Base-by-base conservation (phyloP, 2,797 vertebrate species). In the Tenualosa thibaudeaui region DNA sequence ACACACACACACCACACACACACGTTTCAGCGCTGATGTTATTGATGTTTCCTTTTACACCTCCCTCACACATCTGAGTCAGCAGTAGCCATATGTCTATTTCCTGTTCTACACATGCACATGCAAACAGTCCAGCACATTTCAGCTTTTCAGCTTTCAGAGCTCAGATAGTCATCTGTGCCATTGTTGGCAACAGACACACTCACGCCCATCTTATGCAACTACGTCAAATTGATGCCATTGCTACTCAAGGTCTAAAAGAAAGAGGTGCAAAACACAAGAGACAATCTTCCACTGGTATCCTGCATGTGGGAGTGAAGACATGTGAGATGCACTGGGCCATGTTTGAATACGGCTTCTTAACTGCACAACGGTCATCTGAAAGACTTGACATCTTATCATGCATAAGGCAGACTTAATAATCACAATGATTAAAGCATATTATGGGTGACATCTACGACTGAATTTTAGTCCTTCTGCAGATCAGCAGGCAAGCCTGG, bases 1-100 rank as follows among this genome's bases (percentile, higher is more conserved):
- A 68, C 62, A 81, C 81, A 46, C 81, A 81, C 43, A 81, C 43
- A 46, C n/a, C n/a, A 82, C 6, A 24, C n/a, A 17, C 75, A 40
- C 46, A 40, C 19, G 31, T 22, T 37, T 75, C 68, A 75, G 68
- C 37, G 5, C 68, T 78, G 71, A 78, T 75, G 68, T 58, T 75
- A 51, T 7, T 51, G 50, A 51, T 53, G 51, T 15, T 40, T 43
- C 31, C 43, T 19, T 78, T 46, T 40, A 78, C 37, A 78, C 40
- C 71, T 22, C 40, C 17, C 71, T 78, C 15, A 46, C 40, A 78
- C 71, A 9, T 43, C 26, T 15, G 26, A 5, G 15, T 71, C 68
- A 71, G 65, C 65, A 40, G 15, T 19, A 43, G 46, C 2, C 46
- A 43, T 15, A 37, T 40, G 31, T 13, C 40, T 7, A 40, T 46